Evolutionary conservation across 2,113 vertebrate species (phyloP).

Genomic region (Tragulus kanchil): DNA sequence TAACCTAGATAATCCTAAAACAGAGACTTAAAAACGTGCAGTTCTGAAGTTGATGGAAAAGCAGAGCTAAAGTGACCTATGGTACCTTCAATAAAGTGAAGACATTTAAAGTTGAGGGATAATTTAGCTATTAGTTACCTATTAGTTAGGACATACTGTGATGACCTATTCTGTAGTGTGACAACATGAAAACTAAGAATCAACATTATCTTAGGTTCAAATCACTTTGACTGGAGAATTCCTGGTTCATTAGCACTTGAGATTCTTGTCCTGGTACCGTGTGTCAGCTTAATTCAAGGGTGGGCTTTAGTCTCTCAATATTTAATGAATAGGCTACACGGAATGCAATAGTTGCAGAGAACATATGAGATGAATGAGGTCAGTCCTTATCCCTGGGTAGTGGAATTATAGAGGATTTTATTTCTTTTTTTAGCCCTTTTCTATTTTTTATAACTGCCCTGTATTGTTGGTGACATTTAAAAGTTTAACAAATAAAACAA

Average conservation of each 20-base stretch:
- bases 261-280: neutral
- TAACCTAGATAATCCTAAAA: conserved; percentile 15
- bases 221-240: neutral
- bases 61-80: neutral
- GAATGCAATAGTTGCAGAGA: neutral
- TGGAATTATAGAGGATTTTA: neutral
- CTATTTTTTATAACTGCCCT: neutral
- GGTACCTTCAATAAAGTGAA: neutral
- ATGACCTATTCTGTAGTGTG: neutral
- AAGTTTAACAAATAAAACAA: neutral
- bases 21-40: neutral
- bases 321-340: neutral
- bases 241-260: neutral
- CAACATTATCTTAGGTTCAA: neutral
- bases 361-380: neutral
- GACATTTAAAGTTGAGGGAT: neutral
- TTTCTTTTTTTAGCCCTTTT: neutral
- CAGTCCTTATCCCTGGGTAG: neutral
- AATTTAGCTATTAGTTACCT: neutral
- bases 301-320: neutral
- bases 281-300: neutral
- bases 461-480: conserved; percentile 32
- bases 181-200: neutral
- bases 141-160: neutral
- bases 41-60: conserved; percentile 23